Conservation (phyloP, 2,113 vertebrate species). For the Naja naja region DNA sequence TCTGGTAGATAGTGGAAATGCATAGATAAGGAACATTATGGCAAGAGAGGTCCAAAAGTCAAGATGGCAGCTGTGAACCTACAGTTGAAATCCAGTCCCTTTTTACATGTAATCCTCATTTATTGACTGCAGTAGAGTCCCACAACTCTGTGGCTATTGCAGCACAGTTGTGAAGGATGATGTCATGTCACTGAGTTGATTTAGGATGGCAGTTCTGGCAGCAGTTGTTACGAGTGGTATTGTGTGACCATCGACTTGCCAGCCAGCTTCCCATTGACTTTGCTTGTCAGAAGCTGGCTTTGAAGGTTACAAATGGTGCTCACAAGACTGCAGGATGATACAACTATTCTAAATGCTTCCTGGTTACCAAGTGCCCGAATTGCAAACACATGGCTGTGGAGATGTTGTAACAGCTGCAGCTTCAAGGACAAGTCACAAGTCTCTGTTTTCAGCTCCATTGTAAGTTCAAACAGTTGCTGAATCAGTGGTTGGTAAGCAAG, state of each 20-base stretch:
- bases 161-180: background rate
- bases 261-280: background rate
- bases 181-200: background rate
- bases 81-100: background rate
- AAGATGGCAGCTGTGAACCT: background rate
- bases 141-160: background rate
- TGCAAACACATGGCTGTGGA: background rate
- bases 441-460: background rate
- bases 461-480: background rate
- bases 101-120: background rate
- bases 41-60: background rate
- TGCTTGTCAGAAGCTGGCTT: background rate
- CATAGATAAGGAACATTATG: no score
- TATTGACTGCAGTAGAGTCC: background rate
- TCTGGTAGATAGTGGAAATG: background rate
- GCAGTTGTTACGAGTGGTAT: background rate
- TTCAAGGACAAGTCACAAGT: background rate
- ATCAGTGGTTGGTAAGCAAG: background rate
- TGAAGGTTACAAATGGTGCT: background rate
- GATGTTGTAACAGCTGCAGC: background rate
- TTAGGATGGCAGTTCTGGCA: background rate
- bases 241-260: background rate
- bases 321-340: no score
- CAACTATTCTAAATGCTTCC: no score
- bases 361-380: background rate